phyloP scores from a whole-genome alignment of 2,797 vertebrate species.

The Sebastes aleutianus region DNA sequence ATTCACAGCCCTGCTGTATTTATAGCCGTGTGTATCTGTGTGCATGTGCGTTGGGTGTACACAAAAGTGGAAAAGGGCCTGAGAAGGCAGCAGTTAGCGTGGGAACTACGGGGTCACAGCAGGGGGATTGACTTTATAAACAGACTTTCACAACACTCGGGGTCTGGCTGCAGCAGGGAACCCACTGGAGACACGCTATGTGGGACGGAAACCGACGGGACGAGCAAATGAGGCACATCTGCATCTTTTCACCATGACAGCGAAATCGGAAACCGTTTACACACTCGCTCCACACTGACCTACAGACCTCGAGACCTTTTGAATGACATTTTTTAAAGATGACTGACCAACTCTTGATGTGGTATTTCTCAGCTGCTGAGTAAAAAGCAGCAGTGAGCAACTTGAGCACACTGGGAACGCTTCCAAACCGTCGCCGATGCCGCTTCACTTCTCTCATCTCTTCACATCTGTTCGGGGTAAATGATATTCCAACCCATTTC shows the following conservation, averaged over 20 bases:
- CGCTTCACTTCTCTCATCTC: constrained; percentile 3
- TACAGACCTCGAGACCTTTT: background rate
- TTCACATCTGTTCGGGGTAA: constrained; percentile 45
- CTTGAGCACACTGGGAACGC: constrained; percentile 26
- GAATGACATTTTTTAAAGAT: constrained; percentile 35
- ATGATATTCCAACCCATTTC: constrained; percentile 37
- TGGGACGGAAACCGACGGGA: constrained; percentile 18
- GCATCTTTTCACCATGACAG: constrained; percentile 45
- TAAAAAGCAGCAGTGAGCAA: constrained; percentile 38
- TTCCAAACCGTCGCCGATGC: constrained; percentile 26
- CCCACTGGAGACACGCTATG: constrained; percentile 10
- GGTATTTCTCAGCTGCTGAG: constrained; percentile 38
- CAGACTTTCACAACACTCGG: constrained; percentile 64
- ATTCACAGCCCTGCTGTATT: constrained; percentile 52
- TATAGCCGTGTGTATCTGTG: constrained; percentile 40
- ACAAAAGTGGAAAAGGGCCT: constrained; percentile 57
- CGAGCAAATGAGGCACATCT: constrained; percentile 19
- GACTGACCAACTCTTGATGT: constrained; percentile 28
- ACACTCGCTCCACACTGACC: constrained; percentile 19
- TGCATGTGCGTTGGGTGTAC: constrained; percentile 2
- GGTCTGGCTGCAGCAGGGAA: constrained; percentile 41
- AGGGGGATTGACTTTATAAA: constrained; percentile 76
- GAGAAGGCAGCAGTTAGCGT: constrained; percentile 78
- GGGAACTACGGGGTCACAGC: constrained; percentile 77
- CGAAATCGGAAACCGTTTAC: constrained; percentile 1